phyloP scores from a whole-genome alignment of 2,797 vertebrate species.

The Acipenser ruthenus region DNA sequence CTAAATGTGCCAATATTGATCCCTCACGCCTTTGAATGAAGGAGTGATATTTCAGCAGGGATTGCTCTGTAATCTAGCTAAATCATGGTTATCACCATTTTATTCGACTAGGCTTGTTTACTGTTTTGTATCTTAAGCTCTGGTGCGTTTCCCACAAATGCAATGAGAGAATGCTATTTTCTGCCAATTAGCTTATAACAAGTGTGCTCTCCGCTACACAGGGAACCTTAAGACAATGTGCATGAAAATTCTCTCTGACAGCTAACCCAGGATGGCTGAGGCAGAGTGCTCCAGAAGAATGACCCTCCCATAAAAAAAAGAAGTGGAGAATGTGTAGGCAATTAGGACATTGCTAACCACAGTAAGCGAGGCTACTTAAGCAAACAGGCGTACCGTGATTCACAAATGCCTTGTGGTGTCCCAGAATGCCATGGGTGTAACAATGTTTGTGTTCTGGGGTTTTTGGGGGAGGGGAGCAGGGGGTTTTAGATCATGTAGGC shows the following conservation, averaged over 20 bases:
- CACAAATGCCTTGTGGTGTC: too few relatives aligned
- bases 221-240: too few relatives aligned
- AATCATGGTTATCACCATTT: slow-evolving; percentile 12
- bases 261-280: not conserved
- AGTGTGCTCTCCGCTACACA: not conserved
- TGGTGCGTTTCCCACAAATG: not conserved
- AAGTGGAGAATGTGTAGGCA: too few relatives aligned
- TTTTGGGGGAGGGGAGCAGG: too few relatives aligned
- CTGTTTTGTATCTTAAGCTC: not conserved
- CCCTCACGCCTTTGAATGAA: slow-evolving; percentile 1
- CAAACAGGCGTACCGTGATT: too few relatives aligned
- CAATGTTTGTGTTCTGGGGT: too few relatives aligned
- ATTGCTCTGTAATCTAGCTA: slow-evolving; percentile 13
- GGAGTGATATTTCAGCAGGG: slow-evolving; percentile 4
- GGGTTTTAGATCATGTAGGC: too few relatives aligned
- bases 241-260: not conserved
- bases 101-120: not conserved
- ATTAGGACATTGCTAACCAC: too few relatives aligned
- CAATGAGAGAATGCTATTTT: not conserved
- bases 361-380: too few relatives aligned
- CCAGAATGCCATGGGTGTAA: too few relatives aligned
- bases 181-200: not conserved
- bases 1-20: slow-evolving; percentile 14
- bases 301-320: too few relatives aligned
- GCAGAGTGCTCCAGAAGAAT: not conserved